phyloP scores from a whole-genome alignment of 2,797 vertebrate species.

The Labroides dimidiatus region DNA sequence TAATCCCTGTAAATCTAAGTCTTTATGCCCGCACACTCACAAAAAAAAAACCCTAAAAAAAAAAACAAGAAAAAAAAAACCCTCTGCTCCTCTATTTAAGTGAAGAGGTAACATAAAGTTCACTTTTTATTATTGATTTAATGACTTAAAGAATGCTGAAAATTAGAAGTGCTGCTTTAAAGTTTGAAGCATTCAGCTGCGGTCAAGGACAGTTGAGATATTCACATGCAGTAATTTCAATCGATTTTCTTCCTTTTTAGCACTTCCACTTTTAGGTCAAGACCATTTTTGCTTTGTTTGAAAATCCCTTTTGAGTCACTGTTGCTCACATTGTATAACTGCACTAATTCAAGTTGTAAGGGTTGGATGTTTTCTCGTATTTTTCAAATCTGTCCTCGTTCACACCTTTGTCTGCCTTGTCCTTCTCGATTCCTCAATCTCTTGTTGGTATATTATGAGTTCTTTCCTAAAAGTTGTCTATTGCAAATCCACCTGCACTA shows the following conservation, averaged over 20 bases:
- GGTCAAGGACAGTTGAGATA: conserved; percentile 10
- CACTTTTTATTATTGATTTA: conserved; percentile 49
- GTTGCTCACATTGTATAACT: conserved; percentile 15
- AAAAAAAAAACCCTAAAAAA: background rate
- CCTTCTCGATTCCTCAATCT: background rate
- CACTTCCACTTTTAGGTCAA: conserved; percentile 17
- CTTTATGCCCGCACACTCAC: conserved; percentile 1
- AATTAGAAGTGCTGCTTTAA: conserved; percentile 14
- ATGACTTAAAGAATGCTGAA: conserved; percentile 17
- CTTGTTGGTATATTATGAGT: no score
- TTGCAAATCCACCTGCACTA: background rate
- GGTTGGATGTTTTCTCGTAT: background rate
- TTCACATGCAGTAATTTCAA: background rate
- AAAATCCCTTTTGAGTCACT: conserved; percentile 15
- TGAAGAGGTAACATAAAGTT: conserved; percentile 46
- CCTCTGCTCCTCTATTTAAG: conserved; percentile 24
- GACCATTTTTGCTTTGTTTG: conserved; percentile 8
- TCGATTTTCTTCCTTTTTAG: background rate
- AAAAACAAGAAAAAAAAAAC: background rate
- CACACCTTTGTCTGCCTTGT: background rate
- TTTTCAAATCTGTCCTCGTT: background rate
- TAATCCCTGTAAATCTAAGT: conserved; percentile 56
- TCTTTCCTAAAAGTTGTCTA: background rate
- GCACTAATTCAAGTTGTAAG: background rate
- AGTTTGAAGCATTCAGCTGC: background rate